Evolutionary conservation across 2,113 vertebrate species (phyloP).

Genomic region (Eolophus roseicapilla): DNA sequence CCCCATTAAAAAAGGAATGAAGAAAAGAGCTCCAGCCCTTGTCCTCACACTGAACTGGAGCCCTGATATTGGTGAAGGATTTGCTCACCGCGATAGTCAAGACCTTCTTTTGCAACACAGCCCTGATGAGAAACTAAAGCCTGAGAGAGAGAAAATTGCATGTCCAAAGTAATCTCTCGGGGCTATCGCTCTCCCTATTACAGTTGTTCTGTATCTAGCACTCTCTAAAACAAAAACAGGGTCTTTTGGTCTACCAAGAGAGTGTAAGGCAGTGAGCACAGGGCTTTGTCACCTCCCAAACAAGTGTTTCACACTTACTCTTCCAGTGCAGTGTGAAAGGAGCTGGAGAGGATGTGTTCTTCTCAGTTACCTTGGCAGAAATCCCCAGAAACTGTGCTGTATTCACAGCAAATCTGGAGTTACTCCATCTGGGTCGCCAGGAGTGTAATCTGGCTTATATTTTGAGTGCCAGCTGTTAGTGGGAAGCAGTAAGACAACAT

Average conservation of each 20-base stretch:
- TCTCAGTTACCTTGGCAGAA: neutral
- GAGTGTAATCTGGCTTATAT: neutral
- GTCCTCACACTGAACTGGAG: neutral
- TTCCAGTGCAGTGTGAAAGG: neutral
- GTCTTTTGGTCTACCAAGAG: neutral
- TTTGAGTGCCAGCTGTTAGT: neutral
- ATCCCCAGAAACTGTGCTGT: neutral
- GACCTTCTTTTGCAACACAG: neutral
- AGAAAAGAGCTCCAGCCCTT: neutral
- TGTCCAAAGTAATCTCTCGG: neutral
- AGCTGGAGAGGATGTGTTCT: neutral
- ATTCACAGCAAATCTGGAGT: neutral
- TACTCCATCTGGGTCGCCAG: neutral
- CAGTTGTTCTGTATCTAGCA: neutral
- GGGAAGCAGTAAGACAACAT: neutral
- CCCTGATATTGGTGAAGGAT: neutral
- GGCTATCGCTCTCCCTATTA: neutral
- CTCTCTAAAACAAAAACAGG: neutral
- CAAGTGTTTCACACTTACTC: neutral
- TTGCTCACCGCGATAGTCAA: neutral
- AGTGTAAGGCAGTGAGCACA: fast-evolving
- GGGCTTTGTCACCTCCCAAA: neutral
- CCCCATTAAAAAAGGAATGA: neutral
- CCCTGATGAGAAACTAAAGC: neutral
- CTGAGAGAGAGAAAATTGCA: neutral